Base-by-base conservation (phyloP, 1,140 invertebrate genomes). In the Drosophila virilis region DNA sequence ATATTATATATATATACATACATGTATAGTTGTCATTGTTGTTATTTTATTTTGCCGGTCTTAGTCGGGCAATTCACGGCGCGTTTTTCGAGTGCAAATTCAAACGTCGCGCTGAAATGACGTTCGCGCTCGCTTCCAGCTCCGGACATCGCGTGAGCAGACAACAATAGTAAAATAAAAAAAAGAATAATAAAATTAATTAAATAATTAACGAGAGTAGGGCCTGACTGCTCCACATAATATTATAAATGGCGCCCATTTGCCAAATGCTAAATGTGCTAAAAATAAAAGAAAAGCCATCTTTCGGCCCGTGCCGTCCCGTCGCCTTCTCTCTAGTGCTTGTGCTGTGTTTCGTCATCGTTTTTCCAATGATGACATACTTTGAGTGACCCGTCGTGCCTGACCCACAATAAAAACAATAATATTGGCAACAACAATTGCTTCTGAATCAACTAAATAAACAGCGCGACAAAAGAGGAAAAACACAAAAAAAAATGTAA, bases 51-150 rank as follows among this genome's bases (percentile, higher is more conserved):
- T 75, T 75, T 60, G 67, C 67, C 72, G 66, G 66, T 22, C 54
- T 45, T 45, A 12, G 32, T 64, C 48, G 54, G 54, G 42, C 28
- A 55, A 59, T 60, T 67, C 61, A 48, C 51, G 58, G 1, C 45
- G 57, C 37, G 33, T 37, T 57, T 69, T 74, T 64, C 12, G 83
- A 86, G 83, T 86, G 83, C 83, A 77, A 88, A 82, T 86, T 81
- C 72, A 59, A 83, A 74, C 79, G 83, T 79, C 66, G 83, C 67
- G 73, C 68, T 83, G 83, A 71, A 74, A 78, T 79, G 82, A 79
- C 83, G 74, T 37, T 52, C 81, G 79, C 78, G 32, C 70, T 67
- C 32, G 2, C 15, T 3, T 17, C 46, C 51, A 33, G 59, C 48
- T 54, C 8, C 67, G 32, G 28, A 37, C 62, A 70, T 86, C 82